Conservation (phyloP, 2,888 invertebrate genomes). For the Aphidoletes aphidimyza region DNA sequence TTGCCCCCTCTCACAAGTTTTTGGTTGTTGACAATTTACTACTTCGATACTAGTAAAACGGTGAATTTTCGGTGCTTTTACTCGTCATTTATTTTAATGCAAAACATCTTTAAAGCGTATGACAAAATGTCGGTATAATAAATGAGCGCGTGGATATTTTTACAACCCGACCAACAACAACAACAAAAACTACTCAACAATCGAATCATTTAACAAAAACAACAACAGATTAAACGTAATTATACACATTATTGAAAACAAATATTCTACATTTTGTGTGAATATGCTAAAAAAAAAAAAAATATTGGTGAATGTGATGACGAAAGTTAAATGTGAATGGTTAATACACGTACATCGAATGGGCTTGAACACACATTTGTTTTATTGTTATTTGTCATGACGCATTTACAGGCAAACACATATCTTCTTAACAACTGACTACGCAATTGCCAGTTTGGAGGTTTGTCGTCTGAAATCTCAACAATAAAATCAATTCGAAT, state of each 20-base stretch:
- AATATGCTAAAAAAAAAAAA: not conserved
- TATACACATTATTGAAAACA: not conserved
- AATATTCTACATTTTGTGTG: not conserved
- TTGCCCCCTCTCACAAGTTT: not conserved
- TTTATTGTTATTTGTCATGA: not conserved
- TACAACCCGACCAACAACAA: no score
- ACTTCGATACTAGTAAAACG: not conserved
- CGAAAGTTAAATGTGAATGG: not conserved
- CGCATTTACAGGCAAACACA: not conserved
- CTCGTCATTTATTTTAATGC: not conserved
- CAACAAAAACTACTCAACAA: not conserved
- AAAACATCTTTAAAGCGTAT: not conserved
- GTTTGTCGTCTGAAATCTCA: not conserved
- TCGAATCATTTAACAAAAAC: conserved; percentile 8
- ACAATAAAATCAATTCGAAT: not conserved
- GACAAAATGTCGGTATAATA: no score
- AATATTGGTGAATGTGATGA: no score
- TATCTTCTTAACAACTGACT: not conserved
- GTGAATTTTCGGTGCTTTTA: not conserved
- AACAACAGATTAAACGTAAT: not conserved
- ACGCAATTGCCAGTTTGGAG: not conserved
- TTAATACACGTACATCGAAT: not conserved
- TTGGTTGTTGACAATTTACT: not conserved
- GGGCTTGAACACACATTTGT: not conserved
- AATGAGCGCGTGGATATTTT: no score